A percentile compares a stretch with the other conserved stretches of the same genome.
Conservation (phyloP, 1,140 invertebrate species). For the Aplysia californica region DNA sequence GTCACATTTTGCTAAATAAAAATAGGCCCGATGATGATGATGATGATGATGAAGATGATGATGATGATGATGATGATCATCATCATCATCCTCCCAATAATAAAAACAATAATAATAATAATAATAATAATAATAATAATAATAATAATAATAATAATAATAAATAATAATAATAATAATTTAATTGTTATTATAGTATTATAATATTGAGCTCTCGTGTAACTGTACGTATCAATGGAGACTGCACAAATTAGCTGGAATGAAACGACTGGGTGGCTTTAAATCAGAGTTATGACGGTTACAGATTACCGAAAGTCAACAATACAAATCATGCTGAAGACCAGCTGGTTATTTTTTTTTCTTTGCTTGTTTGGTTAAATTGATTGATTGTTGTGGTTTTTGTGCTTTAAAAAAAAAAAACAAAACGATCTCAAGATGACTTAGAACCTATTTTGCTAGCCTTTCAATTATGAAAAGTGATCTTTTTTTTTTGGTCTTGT, state of each 20-base stretch:
- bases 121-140: neutral
- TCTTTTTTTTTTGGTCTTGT: slow-evolving; percentile 80
- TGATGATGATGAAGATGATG: neutral
- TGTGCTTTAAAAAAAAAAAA: no score
- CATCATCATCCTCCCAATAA: no score
- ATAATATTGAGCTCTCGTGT: neutral
- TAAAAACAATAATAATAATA: no score
- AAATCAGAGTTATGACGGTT: neutral
- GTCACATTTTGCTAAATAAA: neutral
- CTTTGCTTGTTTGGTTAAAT: no score
- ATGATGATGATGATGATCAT: neutral
- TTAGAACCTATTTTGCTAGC: slow-evolving; percentile 73
- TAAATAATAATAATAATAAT: no score
- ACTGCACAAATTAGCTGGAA: neutral
- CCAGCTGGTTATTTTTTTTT: no score
- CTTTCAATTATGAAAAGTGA: slow-evolving; percentile 90
- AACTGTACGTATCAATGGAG: neutral
- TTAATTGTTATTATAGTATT: neutral
- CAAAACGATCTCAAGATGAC: no score
- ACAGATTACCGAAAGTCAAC: neutral
- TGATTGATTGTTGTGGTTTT: no score
- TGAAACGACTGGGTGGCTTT: neutral
- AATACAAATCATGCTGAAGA: neutral
- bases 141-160: neutral
- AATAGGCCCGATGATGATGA: neutral